A percentile compares a stretch with the other conserved stretches of the same genome.
Evolutionary conservation across 2,113 vertebrate species (phyloP).

Genomic region (Cavia aperea): DNA sequence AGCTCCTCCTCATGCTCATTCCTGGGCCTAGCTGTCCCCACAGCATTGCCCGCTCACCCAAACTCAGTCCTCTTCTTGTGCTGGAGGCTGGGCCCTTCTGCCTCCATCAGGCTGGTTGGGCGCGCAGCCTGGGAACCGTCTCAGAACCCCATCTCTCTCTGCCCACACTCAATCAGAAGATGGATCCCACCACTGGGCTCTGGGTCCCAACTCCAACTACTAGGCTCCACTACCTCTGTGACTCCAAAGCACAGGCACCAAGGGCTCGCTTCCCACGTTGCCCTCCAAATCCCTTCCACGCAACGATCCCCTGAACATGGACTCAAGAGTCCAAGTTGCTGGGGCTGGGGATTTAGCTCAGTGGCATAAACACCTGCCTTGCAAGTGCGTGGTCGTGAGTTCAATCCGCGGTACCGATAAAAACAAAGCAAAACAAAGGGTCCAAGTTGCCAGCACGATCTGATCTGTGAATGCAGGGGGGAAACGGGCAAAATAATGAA

Average conservation of each 20-base stretch:
- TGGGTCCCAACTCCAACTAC: background rate
- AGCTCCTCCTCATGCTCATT: background rate
- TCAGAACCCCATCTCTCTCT: background rate
- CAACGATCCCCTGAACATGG: background rate
- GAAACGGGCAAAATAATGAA: background rate
- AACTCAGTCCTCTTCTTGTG: too few species aligned
- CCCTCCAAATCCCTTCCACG: background rate
- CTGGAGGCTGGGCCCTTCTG: background rate
- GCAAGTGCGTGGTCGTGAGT: too few species aligned
- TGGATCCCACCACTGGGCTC: background rate
- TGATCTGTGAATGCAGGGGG: accelerated
- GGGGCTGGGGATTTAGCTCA: too few species aligned
- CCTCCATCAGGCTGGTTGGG: background rate
- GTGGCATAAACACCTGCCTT: too few species aligned
- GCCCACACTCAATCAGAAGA: background rate
- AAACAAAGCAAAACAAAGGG: background rate
- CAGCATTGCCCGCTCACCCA: background rate
- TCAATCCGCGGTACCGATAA: too few species aligned
- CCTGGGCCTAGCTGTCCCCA: background rate
- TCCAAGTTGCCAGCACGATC: background rate
- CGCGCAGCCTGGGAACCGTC: background rate
- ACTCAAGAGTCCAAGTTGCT: background rate
- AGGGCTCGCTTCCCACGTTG: background rate
- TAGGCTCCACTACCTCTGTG: background rate
- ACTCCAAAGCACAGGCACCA: background rate